phyloP scores from a whole-genome alignment of 2,113 vertebrate species.

The Okapia johnstoni region DNA sequence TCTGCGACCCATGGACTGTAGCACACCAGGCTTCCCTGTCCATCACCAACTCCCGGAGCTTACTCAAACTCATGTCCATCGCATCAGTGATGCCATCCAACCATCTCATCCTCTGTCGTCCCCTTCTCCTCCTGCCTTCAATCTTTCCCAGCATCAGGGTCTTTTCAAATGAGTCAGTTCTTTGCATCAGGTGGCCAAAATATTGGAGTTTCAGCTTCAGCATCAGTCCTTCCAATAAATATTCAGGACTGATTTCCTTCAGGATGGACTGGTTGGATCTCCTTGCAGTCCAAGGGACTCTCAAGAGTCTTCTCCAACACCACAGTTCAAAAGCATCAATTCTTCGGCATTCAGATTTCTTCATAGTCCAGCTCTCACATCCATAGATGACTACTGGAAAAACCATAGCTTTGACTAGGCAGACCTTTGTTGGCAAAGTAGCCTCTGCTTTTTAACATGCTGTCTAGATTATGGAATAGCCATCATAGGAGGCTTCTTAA shows the following conservation, averaged over 20 bases:
- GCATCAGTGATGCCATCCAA: rapidly evolving
- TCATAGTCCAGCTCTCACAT: background rate
- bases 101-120: background rate
- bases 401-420: background rate
- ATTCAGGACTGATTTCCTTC: background rate
- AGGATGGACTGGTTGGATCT: background rate
- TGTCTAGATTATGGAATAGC: background rate
- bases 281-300: background rate
- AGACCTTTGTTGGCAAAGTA: background rate
- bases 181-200: background rate
- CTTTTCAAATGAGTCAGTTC: background rate
- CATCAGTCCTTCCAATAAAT: background rate
- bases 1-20: background rate
- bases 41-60: background rate
- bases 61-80: background rate
- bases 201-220: background rate
- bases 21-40: background rate
- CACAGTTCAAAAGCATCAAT: background rate
- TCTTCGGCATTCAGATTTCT: background rate
- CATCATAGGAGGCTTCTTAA: background rate
- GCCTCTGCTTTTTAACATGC: background rate
- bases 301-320: background rate
- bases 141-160: background rate
- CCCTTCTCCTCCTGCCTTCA: background rate
- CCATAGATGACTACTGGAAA: background rate